phyloP scores from a whole-genome alignment of 2,113 vertebrate species.

The Puma concolor region DNA sequence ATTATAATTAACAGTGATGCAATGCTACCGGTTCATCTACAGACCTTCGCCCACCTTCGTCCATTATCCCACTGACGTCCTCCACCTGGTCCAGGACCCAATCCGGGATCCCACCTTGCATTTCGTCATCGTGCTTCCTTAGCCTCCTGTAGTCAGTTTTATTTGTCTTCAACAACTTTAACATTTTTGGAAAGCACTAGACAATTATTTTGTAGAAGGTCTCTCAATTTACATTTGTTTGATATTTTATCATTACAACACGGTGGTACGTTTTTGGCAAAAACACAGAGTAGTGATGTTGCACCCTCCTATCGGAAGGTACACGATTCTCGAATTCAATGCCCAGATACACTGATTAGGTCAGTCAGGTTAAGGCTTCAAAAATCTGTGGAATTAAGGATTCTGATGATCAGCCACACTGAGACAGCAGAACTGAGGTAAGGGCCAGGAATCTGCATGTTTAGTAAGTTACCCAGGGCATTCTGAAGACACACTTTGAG shows the following conservation, averaged over 20 bases:
- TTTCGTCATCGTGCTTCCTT: neutral
- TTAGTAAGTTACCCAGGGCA: neutral
- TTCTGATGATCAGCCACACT: neutral
- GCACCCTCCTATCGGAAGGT: neutral
- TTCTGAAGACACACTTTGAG: neutral
- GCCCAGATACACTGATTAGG: neutral
- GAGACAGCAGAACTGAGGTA: neutral
- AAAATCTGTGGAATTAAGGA: neutral
- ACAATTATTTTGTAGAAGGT: neutral
- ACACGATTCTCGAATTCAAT: neutral
- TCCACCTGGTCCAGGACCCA: neutral
- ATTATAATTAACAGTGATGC: neutral
- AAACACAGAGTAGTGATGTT: neutral
- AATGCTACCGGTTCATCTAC: neutral
- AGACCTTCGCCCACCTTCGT: neutral
- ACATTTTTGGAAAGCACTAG: neutral
- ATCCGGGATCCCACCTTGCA: rapidly evolving
- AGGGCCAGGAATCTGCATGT: neutral
- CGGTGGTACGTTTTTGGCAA: neutral
- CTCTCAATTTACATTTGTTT: neutral
- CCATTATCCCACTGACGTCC: neutral
- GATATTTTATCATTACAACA: neutral
- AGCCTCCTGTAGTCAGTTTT: neutral
- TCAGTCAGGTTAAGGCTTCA: neutral
- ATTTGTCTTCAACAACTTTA: neutral